Evolutionary conservation across 2,797 vertebrate species (phyloP), one percentile per base, ranked within the genome.

Genomic region (Phyllotis vaccarum): DNA sequence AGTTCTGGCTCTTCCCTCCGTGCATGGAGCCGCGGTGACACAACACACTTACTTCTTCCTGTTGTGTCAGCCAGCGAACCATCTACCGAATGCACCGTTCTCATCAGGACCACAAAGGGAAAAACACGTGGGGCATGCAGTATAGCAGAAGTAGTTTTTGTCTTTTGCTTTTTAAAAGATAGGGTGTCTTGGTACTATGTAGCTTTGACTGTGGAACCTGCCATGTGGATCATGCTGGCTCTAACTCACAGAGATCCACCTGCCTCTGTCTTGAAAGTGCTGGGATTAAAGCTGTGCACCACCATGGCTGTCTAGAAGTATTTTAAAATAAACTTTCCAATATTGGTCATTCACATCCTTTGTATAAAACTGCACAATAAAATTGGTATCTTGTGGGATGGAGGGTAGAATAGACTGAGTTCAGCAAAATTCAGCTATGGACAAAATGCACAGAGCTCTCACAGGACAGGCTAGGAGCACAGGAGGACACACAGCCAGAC

Each of bases 251-350:
- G 66, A 86, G 34, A 29, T 54, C 34, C 13, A 34, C 19, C 66
- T 40, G n/a, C 9, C 22, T 86, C 49, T 72, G 85, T 37, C 49
- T 70, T 34, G 37, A 34, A 12, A 49, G 29, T 85, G 43, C 29
- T 66, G 82, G 43, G 19, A 86, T 56, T 72, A 86, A 70, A 86
- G 13, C 34, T 1, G 16, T 70, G 22, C 6, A n/a, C 24, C 52
- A 74, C n/a, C 85, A 87, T 8, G 24, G 29, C n/a, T 29, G 24
- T 34, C n/a, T 72, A 49, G 29, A 91, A 86, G 46, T 72, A 60
- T 37, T 93, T 54, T 95, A 89, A 75, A 90, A 54, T 64, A 85
- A 94, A 94, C 22, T 58, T 60, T 19, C 31, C 9, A 82, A n/a
- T 34, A 90, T 5, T 76, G 52, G 6, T 91, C 80, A n/a, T n/a